Conservation (phyloP, 2,113 vertebrate species). For the Calidris pygmaea region DNA sequence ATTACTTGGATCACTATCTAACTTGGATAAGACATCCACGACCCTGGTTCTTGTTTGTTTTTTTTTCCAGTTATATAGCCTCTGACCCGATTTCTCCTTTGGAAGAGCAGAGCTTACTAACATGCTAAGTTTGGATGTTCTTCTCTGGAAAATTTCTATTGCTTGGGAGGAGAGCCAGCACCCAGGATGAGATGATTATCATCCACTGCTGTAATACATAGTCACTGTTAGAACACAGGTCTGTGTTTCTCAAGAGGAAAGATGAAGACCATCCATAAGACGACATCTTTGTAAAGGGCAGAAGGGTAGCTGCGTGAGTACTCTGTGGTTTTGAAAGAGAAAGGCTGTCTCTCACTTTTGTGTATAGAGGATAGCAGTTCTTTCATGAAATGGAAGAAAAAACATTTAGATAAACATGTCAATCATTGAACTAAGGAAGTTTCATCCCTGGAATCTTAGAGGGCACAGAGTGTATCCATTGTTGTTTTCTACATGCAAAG, state of each 20-base stretch:
- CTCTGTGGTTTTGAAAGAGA: neutral
- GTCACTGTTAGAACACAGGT: neutral
- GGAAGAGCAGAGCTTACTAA: neutral
- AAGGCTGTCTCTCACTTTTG: conserved; percentile 10
- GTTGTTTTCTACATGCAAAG: neutral
- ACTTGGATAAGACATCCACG: neutral
- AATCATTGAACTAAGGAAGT: neutral
- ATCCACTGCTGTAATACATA: neutral
- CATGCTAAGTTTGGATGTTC: neutral
- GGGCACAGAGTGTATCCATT: neutral
- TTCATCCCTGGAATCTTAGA: conserved; percentile 28
- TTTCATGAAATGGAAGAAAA: conserved; percentile 12
- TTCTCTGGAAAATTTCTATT: neutral
- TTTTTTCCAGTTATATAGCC: neutral
- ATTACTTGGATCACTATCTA: neutral
- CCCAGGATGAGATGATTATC: neutral
- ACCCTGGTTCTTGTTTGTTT: neutral
- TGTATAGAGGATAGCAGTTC: neutral
- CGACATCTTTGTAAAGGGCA: neutral
- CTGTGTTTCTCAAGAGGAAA: neutral
- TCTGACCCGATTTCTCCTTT: neutral
- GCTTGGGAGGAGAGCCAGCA: neutral
- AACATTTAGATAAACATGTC: conserved; percentile 6
- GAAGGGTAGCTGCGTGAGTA: neutral
- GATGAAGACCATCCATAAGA: neutral